Conservation (phyloP, 2,797 vertebrate genomes). For the Rhynchotus rufescens region DNA sequence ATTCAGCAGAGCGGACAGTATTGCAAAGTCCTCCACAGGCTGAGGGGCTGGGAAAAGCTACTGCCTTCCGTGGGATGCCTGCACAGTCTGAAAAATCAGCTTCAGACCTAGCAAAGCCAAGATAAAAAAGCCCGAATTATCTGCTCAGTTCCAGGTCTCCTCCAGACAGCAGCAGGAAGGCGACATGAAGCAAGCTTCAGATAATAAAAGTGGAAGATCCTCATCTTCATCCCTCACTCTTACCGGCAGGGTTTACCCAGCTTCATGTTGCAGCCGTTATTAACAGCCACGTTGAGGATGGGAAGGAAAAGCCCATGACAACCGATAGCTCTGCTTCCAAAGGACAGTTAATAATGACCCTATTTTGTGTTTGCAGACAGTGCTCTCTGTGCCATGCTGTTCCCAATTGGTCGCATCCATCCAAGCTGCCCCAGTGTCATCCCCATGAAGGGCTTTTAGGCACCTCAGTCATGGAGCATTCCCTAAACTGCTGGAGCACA, state of each 20-base stretch:
- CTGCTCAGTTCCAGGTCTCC: background rate
- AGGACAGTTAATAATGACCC: no score
- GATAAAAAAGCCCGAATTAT: background rate
- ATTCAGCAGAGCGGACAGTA: background rate
- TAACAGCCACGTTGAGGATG: background rate
- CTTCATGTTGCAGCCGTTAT: background rate
- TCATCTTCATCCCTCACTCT: background rate
- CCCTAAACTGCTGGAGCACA: background rate
- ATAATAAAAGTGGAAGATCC: background rate
- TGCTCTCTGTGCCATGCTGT: background rate
- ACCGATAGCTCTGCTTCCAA: no score
- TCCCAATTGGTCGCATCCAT: background rate
- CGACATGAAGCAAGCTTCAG: background rate
- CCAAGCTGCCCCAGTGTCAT: background rate
- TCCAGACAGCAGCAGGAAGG: background rate
- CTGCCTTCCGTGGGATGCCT: background rate
- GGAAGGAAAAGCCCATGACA: background rate
- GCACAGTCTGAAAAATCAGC: background rate
- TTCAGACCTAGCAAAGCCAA: background rate
- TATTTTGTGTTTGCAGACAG: background rate
- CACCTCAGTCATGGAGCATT: background rate
- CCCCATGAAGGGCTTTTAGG: background rate
- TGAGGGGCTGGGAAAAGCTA: background rate
- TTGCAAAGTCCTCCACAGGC: background rate
- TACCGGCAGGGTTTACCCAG: background rate